phyloP scores from a whole-genome alignment of 2,797 vertebrate species.

The Phaenicophaeus curvirostris region DNA sequence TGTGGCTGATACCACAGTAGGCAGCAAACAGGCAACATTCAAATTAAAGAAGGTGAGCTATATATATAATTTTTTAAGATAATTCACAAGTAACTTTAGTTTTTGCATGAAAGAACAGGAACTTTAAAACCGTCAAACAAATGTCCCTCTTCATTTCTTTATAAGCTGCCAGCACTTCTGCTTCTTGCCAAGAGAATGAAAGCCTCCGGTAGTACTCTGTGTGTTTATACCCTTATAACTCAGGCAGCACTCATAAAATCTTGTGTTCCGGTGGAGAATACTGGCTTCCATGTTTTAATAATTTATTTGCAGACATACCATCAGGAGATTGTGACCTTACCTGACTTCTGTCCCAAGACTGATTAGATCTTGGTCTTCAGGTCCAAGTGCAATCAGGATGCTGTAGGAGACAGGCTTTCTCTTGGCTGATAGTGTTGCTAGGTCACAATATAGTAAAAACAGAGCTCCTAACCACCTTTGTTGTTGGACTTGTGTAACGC shows the following conservation, averaged over 20 bases:
- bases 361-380: not conserved
- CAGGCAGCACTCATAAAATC: not conserved
- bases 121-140: constrained; percentile 26
- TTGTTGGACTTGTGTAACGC: not conserved
- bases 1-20: constrained; percentile 85
- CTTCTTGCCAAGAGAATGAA: constrained; percentile 45
- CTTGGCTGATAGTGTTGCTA: not conserved
- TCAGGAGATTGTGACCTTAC: not conserved
- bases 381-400: not conserved
- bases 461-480: not conserved
- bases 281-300: not conserved
- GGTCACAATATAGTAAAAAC: not conserved
- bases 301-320: not conserved
- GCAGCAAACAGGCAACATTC: constrained; percentile 96
- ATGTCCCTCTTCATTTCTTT: constrained; percentile 55
- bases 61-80: not conserved
- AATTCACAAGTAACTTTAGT: not conserved
- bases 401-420: not conserved
- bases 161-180: constrained; percentile 30
- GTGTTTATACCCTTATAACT: constrained; percentile 7
- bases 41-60: constrained; percentile 89
- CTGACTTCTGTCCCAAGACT: not conserved
- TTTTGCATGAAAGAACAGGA: constrained; percentile 63
- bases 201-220: not conserved
- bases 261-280: not conserved